Evolutionary conservation across 2,888 invertebrate genomes (phyloP), one percentile per base, ranked within the genome.

Genomic region (Metalampra italica): DNA sequence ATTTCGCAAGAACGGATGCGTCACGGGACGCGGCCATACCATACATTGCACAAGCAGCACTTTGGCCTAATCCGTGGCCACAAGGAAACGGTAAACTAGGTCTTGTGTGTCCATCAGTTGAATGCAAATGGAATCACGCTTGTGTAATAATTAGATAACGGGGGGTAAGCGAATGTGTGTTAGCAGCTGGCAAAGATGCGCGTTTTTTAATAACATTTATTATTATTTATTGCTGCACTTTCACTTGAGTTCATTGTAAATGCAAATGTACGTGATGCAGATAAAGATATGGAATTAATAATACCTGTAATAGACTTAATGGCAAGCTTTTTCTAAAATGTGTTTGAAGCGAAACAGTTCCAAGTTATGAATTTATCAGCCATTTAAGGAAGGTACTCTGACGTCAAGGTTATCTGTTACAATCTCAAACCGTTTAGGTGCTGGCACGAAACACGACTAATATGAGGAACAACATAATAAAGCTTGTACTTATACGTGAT

Each of bases 71-170:
- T 60, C 60, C 59, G 59, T 59, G 60, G 61, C 56, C 63, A 66
- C 64, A 64, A 77, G 74, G 78, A 80, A 80, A 57, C 53, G 47
- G 55, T 57, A 22, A 73, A 69, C 68, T 70, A 56, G 64, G 69
- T 53, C 67, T 68, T 63, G 50, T 64, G 62, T 70, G 71, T 60
- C 71, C 66, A 71, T 70, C 68, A 71, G 54, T 62, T 57, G 50
- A 70, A 73, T 68, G 64, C 62, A 71, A 80, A 82, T 74, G 64
- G 65, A 66, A 66, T 68, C 58, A 66, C 50, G 57, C 11, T 81
- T 82, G 57, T 66, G 71, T 69, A 79, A 82, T 72, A 77, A 78
- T 77, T 76, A 78, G 71, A 77, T 81, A 80, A 80, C 74, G 66
- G 62, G 61, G 51, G 48, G 64, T 60, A 45, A 59, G 53, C 59